Conservation (phyloP, 2,888 invertebrate species). For the Dasypolia templi region DNA sequence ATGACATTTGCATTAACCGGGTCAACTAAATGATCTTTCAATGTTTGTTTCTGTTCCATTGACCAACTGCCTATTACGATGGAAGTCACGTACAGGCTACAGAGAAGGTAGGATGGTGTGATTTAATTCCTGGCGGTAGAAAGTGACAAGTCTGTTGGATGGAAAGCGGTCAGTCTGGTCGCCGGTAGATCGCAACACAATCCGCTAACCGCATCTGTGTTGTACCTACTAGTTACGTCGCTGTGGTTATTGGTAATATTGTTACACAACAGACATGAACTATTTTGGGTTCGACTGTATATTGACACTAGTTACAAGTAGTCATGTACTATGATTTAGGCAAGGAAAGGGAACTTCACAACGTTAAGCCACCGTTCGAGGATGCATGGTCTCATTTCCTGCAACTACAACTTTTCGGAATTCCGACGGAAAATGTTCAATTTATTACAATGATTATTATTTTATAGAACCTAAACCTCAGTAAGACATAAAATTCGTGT, state of each 20-base stretch:
- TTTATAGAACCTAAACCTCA: neutral
- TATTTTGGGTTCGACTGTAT: slow-evolving; percentile 1
- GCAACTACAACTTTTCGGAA: neutral
- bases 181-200: slow-evolving; percentile 31
- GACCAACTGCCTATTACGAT: neutral
- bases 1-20: no score
- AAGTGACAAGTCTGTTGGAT: slow-evolving; percentile 42
- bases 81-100: slow-evolving; percentile 27
- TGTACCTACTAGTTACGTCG: slow-evolving; percentile 14
- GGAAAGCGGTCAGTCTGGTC: slow-evolving; percentile 55
- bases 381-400: no score
- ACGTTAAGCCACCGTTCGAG: neutral
- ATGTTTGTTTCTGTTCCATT: neutral
- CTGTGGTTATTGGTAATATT: slow-evolving; percentile 20
- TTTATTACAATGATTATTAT: no score
- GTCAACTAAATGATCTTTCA: neutral
- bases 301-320: neutral
- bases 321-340: neutral
- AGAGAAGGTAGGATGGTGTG: slow-evolving; percentile 13
- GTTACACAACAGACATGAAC: neutral
- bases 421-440: neutral
- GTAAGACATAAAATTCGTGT: neutral
- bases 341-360: neutral
- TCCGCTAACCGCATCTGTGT: slow-evolving; percentile 35
- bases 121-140: slow-evolving; percentile 41